phyloP scores from a whole-genome alignment of 2,888 invertebrate species.

The Cerastoderma edule region DNA sequence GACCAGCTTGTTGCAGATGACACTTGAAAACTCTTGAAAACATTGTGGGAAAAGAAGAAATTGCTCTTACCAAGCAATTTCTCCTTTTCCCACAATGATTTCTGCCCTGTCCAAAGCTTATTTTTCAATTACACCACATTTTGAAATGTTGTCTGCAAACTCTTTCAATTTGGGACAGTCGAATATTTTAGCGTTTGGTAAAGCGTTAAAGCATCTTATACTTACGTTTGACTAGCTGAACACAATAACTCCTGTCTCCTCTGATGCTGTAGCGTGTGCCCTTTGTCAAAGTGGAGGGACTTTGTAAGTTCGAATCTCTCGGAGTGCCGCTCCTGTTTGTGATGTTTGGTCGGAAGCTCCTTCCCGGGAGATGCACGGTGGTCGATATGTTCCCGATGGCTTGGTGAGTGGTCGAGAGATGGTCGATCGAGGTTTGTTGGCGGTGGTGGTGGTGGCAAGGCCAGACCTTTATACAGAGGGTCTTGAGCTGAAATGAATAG shows the following conservation, averaged over 20 bases:
- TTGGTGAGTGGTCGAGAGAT: conserved; percentile 26
- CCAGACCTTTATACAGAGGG: conserved; percentile 55
- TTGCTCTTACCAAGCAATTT: too few species aligned
- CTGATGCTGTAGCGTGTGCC: conserved; percentile 64
- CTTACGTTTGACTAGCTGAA: conserved; percentile 76
- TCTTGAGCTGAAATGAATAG: conserved; percentile 63
- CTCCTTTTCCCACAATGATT: too few species aligned
- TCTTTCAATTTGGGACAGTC: too few species aligned
- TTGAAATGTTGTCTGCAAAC: too few species aligned
- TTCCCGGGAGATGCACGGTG: conserved; percentile 71
- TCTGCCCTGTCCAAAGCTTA: too few species aligned
- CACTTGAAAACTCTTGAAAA: too few species aligned
- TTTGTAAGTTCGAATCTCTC: conserved; percentile 72
- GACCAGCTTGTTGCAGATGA: too few species aligned
- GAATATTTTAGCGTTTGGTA: too few species aligned
- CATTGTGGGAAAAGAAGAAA: too few species aligned
- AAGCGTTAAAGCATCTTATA: too few species aligned
- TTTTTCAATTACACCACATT: too few species aligned
- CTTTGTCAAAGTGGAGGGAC: conserved; percentile 72
- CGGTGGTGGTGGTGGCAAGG: conserved; percentile 52
- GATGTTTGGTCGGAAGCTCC: conserved; percentile 73
- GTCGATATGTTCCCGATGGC: conserved; percentile 47
- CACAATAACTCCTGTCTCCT: conserved; percentile 63
- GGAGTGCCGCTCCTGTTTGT: conserved; percentile 72
- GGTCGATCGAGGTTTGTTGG: conserved; percentile 17